These are phyloP conservation scores for Drosophila funebris DNA, from an alignment of 1,140 invertebrate genomes.

Conservation along the genomic window DNA sequence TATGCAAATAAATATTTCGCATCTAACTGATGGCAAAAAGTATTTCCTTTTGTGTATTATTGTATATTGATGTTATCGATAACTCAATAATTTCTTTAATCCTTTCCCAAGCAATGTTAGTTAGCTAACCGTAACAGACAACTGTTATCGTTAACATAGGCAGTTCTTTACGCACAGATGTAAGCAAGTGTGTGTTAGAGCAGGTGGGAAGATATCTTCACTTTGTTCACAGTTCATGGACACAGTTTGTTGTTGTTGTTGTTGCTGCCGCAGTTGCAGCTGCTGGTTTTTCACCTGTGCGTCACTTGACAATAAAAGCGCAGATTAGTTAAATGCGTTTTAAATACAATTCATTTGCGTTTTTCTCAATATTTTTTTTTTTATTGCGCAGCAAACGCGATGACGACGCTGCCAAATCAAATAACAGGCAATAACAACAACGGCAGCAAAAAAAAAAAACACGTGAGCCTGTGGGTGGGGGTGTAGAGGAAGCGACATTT, in stretches of 20 bases:
- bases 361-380: not conserved
- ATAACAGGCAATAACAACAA: conserved; percentile 6
- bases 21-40: too few species aligned
- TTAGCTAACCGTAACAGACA: too few species aligned
- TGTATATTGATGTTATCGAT: too few species aligned
- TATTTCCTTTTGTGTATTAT: too few species aligned
- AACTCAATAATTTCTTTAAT: too few species aligned
- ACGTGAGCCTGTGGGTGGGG: conserved; percentile 22
- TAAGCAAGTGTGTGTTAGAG: conserved; percentile 67
- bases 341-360: conserved; percentile 23
- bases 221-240: not conserved
- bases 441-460: conserved; percentile 17
- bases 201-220: conserved; percentile 31
- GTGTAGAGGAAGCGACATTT: not conserved
- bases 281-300: not conserved
- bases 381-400: conserved; percentile 39
- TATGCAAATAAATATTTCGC: too few species aligned
- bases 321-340: conserved; percentile 42
- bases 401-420: conserved; percentile 43
- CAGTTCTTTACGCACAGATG: not conserved
- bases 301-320: conserved; percentile 21
- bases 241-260: too few species aligned
- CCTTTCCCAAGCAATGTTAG: too few species aligned
- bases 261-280: not conserved
- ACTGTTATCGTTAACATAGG: not conserved